Percentiles rank a stretch among this genome's conserved stretches.
phyloP scores from a whole-genome alignment of 2,797 vertebrate species.

The Loris lydekkerianus region DNA sequence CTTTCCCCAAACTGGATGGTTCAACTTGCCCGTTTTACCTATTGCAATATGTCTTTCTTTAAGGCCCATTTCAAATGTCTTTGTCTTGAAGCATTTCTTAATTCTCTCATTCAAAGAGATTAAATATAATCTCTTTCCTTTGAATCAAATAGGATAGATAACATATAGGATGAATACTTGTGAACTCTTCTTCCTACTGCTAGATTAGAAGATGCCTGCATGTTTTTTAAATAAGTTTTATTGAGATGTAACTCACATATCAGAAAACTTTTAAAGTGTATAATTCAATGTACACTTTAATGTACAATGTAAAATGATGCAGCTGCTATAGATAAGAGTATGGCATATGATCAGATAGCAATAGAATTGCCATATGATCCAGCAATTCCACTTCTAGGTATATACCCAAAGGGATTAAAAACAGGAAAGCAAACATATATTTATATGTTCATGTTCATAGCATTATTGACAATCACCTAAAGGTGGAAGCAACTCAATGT shows the following conservation, averaged over 20 bases:
- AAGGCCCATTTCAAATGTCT: background rate
- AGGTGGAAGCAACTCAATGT: background rate
- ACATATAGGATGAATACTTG: background rate
- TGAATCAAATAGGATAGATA: background rate
- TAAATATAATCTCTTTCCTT: constrained; percentile 23
- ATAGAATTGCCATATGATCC: background rate
- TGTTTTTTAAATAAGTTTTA: background rate
- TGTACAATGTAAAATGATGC: background rate
- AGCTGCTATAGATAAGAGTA: background rate
- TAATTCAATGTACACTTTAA: background rate
- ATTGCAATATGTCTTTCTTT: background rate
- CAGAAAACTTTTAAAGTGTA: background rate
- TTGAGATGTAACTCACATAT: background rate
- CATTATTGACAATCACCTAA: background rate
- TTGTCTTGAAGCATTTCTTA: constrained; percentile 37
- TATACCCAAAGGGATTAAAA: background rate
- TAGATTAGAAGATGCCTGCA: background rate
- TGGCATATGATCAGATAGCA: background rate
- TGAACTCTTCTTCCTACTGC: background rate
- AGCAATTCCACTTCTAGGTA: background rate
- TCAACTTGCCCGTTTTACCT: background rate
- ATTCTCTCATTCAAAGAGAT: background rate
- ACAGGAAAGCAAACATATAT: background rate
- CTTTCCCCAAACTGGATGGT: background rate
- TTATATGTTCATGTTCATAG: background rate